These are phyloP conservation scores for Gulo gulo DNA, from an alignment of 2,113 vertebrate species.

Conservation along the genomic window DNA sequence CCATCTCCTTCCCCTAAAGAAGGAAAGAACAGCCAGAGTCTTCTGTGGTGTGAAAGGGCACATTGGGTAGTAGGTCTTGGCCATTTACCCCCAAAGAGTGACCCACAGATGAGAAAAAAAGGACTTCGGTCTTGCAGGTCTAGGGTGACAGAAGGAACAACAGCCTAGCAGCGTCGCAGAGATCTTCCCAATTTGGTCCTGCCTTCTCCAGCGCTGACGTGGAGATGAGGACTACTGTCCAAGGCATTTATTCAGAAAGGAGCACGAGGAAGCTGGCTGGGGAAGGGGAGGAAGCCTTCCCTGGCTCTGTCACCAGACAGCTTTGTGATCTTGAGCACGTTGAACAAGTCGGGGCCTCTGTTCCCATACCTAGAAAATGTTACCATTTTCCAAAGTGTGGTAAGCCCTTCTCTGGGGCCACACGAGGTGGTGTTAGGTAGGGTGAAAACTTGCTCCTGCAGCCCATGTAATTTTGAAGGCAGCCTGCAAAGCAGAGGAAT, in stretches of 20 bases:
- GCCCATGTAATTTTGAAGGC: background rate
- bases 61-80: background rate
- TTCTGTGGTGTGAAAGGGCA: background rate
- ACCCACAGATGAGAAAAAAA: background rate
- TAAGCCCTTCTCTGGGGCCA: background rate
- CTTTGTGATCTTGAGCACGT: background rate
- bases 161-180: background rate
- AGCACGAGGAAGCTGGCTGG: rapidly evolving
- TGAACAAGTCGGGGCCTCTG: background rate
- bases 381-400: background rate
- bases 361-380: background rate
- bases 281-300: background rate
- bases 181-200: rapidly evolving
- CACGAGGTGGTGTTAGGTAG: too few relatives aligned
- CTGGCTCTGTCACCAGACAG: background rate
- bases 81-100: background rate
- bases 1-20: background rate
- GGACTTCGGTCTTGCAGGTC: background rate
- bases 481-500: background rate
- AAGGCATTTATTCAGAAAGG: background rate
- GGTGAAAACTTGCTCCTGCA: background rate
- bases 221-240: too few relatives aligned
- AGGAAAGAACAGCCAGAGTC: background rate
- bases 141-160: background rate
- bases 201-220: background rate